Percentiles rank a stretch among this genome's conserved stretches.
Evolutionary conservation across 2,888 invertebrate species (phyloP).

Genomic region (Tipula vernalis): DNA sequence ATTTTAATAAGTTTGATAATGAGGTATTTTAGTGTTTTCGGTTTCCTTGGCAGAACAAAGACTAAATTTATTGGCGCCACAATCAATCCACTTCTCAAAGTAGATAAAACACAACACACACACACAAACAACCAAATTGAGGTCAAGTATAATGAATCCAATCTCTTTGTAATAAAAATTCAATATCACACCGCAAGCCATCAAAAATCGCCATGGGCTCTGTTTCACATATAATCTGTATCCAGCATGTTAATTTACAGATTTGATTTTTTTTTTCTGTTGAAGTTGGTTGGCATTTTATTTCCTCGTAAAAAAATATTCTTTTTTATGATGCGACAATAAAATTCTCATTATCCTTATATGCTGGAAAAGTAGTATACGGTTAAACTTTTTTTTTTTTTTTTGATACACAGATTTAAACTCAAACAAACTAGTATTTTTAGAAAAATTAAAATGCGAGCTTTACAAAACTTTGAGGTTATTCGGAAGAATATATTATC

Average conservation of each 20-base stretch:
- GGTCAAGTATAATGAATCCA: neutral
- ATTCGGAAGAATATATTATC: too few species aligned
- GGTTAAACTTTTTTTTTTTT: too few species aligned
- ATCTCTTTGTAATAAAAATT: neutral
- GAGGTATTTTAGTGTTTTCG: too few species aligned
- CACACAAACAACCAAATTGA: neutral
- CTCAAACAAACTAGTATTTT: too few species aligned
- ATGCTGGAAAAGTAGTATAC: neutral
- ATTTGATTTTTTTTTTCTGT: neutral
- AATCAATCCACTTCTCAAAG: neutral
- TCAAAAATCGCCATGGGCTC: neutral
- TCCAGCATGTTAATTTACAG: neutral
- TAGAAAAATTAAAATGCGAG: too few species aligned
- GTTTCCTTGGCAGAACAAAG: too few species aligned
- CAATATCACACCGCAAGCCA: neutral
- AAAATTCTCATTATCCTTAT: neutral
- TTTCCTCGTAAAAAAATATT: neutral
- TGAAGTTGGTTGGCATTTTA: neutral
- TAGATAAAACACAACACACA: neutral
- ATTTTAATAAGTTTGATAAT: too few species aligned
- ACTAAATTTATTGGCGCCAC: neutral
- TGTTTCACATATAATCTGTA: neutral
- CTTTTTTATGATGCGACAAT: neutral
- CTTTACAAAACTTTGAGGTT: too few species aligned
- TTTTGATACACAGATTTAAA: too few species aligned